Percentiles rank a stretch among this genome's conserved stretches.
Conservation (phyloP, 2,797 vertebrate genomes). For the Hafferia zeledoni region DNA sequence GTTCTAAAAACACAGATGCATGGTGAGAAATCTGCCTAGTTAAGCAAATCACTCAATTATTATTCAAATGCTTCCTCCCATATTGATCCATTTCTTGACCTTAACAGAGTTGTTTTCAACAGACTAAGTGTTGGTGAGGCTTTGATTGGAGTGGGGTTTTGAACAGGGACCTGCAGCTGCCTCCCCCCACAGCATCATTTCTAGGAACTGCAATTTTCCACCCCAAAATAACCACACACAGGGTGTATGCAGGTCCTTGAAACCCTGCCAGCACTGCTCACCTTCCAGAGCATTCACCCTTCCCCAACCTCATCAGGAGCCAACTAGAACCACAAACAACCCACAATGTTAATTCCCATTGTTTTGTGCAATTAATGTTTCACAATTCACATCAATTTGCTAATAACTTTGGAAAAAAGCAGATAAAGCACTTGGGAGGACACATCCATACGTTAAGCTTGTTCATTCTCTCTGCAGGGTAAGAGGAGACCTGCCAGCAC, state of each 20-base stretch:
- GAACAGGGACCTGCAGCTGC: neutral
- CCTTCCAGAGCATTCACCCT: neutral
- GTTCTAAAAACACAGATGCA: neutral
- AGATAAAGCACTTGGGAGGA: neutral
- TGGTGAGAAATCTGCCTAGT: neutral
- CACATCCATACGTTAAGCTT: neutral
- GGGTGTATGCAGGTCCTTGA: too few species aligned
- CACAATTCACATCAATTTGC: neutral
- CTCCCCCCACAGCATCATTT: neutral
- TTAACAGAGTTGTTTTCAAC: neutral
- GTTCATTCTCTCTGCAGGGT: neutral
- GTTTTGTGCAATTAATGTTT: neutral
- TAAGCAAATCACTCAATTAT: neutral
- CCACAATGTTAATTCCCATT: rapidly evolving
- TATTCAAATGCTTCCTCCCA: neutral
- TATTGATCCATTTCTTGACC: neutral
- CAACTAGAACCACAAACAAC: neutral
- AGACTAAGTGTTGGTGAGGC: neutral
- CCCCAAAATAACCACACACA: rapidly evolving
- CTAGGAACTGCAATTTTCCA: neutral
- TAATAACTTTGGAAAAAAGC: neutral
- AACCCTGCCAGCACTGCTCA: neutral
- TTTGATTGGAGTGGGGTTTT: neutral
- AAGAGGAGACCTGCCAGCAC: neutral
- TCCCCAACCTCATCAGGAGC: neutral